Evolutionary conservation across 2,113 vertebrate genomes (phyloP).

Genomic region (Eptesicus fuscus): DNA sequence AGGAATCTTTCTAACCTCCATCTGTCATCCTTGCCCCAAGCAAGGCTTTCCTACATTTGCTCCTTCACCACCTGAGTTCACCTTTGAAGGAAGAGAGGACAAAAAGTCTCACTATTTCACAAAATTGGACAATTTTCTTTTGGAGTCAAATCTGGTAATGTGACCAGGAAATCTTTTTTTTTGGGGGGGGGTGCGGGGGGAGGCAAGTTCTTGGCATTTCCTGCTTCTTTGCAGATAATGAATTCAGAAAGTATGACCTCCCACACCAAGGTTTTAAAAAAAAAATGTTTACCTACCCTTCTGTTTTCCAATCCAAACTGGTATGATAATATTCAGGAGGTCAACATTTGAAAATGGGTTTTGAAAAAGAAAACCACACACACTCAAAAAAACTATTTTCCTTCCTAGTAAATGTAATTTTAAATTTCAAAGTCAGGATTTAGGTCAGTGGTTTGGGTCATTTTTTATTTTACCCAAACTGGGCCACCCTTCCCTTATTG

Average conservation of each 20-base stretch:
- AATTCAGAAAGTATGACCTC: conserved; percentile 71
- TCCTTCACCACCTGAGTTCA: neutral
- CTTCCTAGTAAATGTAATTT: conserved; percentile 78
- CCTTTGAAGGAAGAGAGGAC: neutral
- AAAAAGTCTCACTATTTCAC: conserved; percentile 27
- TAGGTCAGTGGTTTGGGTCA: conserved; percentile 80
- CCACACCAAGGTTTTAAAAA: conserved; percentile 45
- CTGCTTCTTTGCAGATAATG: conserved; percentile 67
- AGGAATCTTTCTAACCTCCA: neutral
- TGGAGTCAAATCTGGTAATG: conserved; percentile 39
- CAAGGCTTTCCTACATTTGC: neutral
- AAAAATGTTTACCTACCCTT: conserved; percentile 73
- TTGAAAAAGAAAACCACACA: conserved; percentile 78
- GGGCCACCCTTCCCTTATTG: conserved; percentile 71
- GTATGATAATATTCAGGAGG: conserved; percentile 75
- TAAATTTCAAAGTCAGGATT: conserved; percentile 79
- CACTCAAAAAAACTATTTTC: conserved; percentile 75
- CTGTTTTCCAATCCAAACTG: conserved; percentile 75
- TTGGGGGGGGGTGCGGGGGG: neutral
- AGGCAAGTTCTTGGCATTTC: conserved; percentile 52
- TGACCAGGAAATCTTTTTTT: conserved; percentile 57
- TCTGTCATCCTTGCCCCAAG: neutral
- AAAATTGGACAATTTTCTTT: conserved; percentile 36
- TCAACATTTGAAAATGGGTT: conserved; percentile 77
- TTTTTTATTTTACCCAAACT: conserved; percentile 78